Conservation (phyloP, 2,888 invertebrate species). For the Xestia c-nigrum region DNA sequence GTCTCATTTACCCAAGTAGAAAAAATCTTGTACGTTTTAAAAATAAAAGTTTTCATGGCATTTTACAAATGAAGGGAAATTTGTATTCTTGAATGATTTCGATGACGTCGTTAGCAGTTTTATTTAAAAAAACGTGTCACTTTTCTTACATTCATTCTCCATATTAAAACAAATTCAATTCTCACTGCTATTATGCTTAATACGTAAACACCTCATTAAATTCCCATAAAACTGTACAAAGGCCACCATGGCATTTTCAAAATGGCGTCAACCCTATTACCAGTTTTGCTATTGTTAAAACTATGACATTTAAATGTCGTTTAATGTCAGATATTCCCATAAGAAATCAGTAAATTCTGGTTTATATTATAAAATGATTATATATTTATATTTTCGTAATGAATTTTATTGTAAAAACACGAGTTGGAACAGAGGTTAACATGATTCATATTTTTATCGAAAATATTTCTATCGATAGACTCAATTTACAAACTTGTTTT, state of each 20-base stretch:
- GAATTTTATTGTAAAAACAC: not conserved
- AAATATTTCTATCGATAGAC: not conserved
- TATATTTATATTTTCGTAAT: not conserved
- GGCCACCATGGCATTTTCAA: constrained; percentile 57
- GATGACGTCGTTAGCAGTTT: not conserved
- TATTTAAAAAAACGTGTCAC: not conserved
- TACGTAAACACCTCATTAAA: constrained; percentile 14
- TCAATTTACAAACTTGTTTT: not conserved
- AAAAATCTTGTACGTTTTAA: not conserved
- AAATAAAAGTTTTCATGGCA: not conserved
- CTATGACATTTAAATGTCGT: constrained; percentile 64
- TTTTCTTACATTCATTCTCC: not conserved
- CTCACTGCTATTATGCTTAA: not conserved
- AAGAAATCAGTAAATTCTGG: constrained; percentile 16
- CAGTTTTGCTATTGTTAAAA: constrained; percentile 47
- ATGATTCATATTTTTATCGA: not conserved
- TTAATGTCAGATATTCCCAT: constrained; percentile 43
- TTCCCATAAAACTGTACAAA: constrained; percentile 32
- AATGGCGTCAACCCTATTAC: constrained; percentile 58
- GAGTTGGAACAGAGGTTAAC: not conserved
- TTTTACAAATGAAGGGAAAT: not conserved
- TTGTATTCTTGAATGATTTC: not conserved
- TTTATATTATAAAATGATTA: not conserved
- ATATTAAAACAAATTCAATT: not conserved
- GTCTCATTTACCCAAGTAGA: not conserved